phyloP scores from a whole-genome alignment of 2,888 invertebrate genomes.

The Amphiduros pacificus region DNA sequence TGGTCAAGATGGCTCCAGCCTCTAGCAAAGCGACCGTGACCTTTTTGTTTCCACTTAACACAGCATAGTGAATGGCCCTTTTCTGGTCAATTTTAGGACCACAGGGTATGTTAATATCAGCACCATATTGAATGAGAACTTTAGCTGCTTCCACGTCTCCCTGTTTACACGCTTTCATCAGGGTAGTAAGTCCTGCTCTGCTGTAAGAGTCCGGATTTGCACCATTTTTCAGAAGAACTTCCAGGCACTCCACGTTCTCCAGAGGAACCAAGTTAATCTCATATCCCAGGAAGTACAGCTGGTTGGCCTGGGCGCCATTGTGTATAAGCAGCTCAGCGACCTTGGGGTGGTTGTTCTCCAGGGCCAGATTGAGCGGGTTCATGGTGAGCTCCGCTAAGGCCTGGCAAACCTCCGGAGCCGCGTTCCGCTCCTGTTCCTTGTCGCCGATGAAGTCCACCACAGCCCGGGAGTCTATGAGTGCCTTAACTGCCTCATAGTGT shows the following conservation, averaged over 20 bases:
- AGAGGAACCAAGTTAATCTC: conserved; percentile 85
- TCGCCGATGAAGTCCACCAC: conserved; percentile 65
- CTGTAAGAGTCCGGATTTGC: conserved; percentile 86
- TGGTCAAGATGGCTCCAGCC: conserved; percentile 77
- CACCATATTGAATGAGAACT: conserved; percentile 76
- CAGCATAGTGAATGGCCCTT: conserved; percentile 86
- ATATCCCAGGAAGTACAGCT: conserved; percentile 86
- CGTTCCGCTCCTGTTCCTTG: background rate
- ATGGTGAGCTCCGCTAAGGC: conserved; percentile 22
- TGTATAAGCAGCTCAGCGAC: conserved; percentile 71
- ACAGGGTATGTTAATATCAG: conserved; percentile 83
- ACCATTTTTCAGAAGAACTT: conserved; percentile 71
- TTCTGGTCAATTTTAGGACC: conserved; percentile 84
- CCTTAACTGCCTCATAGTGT: conserved; percentile 63
- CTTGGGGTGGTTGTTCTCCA: conserved; percentile 79
- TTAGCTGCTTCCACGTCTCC: conserved; percentile 42
- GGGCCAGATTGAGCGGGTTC: conserved; percentile 78
- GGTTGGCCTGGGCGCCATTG: conserved; percentile 86
- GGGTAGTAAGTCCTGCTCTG: conserved; percentile 82
- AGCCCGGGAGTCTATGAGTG: conserved; percentile 77
- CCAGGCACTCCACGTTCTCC: conserved; percentile 76
- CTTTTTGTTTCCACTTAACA: conserved; percentile 73
- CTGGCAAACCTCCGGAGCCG: background rate
- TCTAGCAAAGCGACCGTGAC: conserved; percentile 77
- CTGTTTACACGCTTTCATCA: conserved; percentile 83